Evolutionary conservation across 2,888 invertebrate species (phyloP).

Genomic region (Tridacna crocea): DNA sequence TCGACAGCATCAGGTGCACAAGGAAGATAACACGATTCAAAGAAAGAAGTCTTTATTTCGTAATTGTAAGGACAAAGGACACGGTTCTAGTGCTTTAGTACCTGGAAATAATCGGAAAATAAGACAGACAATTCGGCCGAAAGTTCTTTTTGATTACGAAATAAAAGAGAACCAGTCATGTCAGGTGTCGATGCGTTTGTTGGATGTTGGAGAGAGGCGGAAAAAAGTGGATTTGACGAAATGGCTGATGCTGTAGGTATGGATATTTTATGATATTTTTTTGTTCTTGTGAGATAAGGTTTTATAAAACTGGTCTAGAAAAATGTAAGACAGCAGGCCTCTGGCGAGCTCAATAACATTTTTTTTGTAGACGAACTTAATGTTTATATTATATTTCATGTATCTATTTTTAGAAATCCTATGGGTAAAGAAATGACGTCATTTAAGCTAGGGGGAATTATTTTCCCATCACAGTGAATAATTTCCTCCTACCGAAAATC

Average conservation of each 20-base stretch:
- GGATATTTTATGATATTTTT: background rate
- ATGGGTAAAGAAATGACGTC: too few species aligned
- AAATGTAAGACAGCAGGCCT: too few species aligned
- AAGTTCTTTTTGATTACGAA: background rate
- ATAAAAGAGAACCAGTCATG: constrained; percentile 40
- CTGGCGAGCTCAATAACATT: too few species aligned
- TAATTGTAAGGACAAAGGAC: background rate
- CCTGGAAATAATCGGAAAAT: background rate
- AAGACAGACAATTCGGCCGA: background rate
- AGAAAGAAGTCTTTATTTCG: background rate
- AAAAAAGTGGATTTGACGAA: constrained; percentile 68
- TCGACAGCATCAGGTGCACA: background rate
- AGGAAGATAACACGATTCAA: background rate
- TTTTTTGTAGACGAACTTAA: too few species aligned
- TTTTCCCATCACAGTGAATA: too few species aligned
- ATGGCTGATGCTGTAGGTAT: constrained; percentile 67
- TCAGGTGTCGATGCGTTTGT: constrained; percentile 62
- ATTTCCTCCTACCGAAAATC: too few species aligned
- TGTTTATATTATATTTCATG: too few species aligned
- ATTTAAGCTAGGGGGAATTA: too few species aligned
- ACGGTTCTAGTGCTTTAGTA: background rate
- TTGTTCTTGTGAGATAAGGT: background rate
- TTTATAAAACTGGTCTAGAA: too few species aligned
- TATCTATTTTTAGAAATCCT: too few species aligned
- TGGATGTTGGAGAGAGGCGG: constrained; percentile 67